Evolutionary conservation across 35 echinoderm and acorn worm genomes (phyloP), one percentile per base, ranked within the genome.

Genomic region (Ptychodera flava): DNA sequence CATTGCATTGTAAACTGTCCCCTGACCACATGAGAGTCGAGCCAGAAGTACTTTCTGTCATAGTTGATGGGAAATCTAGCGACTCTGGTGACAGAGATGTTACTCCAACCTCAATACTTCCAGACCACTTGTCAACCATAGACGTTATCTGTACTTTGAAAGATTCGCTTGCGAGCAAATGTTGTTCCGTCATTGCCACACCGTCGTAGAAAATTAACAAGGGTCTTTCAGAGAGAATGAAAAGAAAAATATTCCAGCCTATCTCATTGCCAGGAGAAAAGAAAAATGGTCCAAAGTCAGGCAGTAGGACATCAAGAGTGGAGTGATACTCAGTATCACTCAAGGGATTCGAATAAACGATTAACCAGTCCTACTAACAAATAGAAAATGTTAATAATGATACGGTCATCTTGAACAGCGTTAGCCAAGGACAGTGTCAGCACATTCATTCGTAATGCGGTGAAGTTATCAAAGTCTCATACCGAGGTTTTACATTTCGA

Each of bases 121-220:
- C 95, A 31, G 92, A 98, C 95, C 95, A 98, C 37, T 92, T 89
- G 32, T 98, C 93, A 33, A 98, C 93, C 95, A 98, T 98, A 29
- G 94, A 89, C 53, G 94, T 92, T 31, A 98, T 87, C 16, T 38
- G 45, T 10, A 98, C 89, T 78, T 98, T 92, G 83, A 94, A 94
- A 2, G 85, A 76, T 38, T 98, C 95, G 28, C 90, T 64, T 64
- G 6, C 6, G 6, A 12, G 6, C 45, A 64, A 64, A 6, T 64
- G 45, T 64, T 64, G 6, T 22, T 64, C 45, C 45, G 45, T 64
- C 45, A 64, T 12, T 12, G 22, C 45, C 6, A 64, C 45, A 64
- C 45, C 45, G 22, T 64, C 6, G 22, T 64, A 12, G 45, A 64
- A 64, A 12, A 22, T 64, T 6, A 12, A 12, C 45, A 6, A 12